Evolutionary conservation across 2,888 invertebrate genomes (phyloP).

Genomic region (Trilocha varians): DNA sequence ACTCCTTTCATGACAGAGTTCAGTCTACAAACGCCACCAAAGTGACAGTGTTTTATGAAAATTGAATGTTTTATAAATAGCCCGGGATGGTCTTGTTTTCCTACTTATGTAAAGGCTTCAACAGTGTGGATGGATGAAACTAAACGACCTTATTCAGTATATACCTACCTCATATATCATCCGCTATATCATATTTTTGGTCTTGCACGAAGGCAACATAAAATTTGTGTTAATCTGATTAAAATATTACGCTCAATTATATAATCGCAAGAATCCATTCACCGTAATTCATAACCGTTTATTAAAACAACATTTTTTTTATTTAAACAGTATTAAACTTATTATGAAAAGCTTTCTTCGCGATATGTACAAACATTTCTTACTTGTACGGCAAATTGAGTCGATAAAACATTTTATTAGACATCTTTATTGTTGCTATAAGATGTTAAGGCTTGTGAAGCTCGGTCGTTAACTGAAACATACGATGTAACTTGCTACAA

Average conservation of each 20-base stretch:
- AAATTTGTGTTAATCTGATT: too few species aligned
- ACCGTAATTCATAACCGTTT: too few species aligned
- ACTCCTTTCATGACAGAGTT: neutral
- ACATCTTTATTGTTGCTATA: constrained; percentile 3
- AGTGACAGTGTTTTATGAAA: neutral
- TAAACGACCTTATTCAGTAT: too few species aligned
- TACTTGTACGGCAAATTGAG: neutral
- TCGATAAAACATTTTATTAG: constrained; percentile 4
- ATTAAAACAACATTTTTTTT: too few species aligned
- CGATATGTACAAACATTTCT: neutral
- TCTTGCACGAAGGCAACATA: too few species aligned
- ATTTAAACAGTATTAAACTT: too few species aligned
- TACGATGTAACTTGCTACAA: constrained; percentile 2
- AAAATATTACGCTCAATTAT: too few species aligned
- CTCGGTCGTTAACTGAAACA: neutral
- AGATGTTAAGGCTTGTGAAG: constrained; percentile 2
- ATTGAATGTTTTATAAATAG: neutral
- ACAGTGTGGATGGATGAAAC: too few species aligned
- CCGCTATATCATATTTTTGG: too few species aligned
- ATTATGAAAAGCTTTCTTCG: neutral
- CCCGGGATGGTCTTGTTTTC: neutral
- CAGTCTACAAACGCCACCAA: neutral
- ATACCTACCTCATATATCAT: too few species aligned
- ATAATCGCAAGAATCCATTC: too few species aligned
- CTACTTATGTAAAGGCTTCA: neutral